phyloP scores from a whole-genome alignment of 2,113 vertebrate genomes.

The Anguilla japonica region DNA sequence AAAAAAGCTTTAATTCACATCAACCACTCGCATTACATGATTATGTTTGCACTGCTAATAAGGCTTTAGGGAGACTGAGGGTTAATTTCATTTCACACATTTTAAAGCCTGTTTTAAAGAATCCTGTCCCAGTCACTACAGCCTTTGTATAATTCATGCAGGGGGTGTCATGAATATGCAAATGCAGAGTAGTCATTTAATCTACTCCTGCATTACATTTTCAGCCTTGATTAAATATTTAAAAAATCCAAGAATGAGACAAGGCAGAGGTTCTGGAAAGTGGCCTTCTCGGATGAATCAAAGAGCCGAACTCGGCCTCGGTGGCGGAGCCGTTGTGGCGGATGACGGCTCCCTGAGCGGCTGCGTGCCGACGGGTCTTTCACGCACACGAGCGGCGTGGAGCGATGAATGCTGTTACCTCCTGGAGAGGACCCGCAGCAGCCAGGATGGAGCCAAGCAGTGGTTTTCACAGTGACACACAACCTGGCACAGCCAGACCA shows the following conservation, averaged over 20 bases:
- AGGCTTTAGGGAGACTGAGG: neutral
- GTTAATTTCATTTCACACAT: constrained; percentile 5
- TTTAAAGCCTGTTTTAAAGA: constrained; percentile 3
- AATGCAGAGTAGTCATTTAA: constrained; percentile 15
- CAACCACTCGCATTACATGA: neutral
- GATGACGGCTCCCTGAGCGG: neutral
- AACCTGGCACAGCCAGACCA: neutral
- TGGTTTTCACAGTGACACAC: neutral
- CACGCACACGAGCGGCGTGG: neutral
- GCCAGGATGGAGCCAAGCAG: neutral
- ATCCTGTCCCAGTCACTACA: constrained; percentile 4
- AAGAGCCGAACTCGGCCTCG: neutral
- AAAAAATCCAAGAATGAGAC: constrained; percentile 20
- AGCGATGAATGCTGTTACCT: neutral
- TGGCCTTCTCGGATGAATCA: neutral
- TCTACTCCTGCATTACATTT: constrained; percentile 19
- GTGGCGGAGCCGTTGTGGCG: neutral
- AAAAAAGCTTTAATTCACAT: neutral
- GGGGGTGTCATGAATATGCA: constrained; percentile 29
- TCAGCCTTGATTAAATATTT: constrained; percentile 22
- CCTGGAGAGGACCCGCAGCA: too few species aligned
- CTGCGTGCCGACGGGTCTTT: neutral
- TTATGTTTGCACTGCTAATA: neutral
- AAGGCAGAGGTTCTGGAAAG: constrained; percentile 9
- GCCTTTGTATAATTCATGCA: constrained; percentile 23